Conservation (phyloP, 2,888 invertebrate species). For the Elmis aenea region DNA sequence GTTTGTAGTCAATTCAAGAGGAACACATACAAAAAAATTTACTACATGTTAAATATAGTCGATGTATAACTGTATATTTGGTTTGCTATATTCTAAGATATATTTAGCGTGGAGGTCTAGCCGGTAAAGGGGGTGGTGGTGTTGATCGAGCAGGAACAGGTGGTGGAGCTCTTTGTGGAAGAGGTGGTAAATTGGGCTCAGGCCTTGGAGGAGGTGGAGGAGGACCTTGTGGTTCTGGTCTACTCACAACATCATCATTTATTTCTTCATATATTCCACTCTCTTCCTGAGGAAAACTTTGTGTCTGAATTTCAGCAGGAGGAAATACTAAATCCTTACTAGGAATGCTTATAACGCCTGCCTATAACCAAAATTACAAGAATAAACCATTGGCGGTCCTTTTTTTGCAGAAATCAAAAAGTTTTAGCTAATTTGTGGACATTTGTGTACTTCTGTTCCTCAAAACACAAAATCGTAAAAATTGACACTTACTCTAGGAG, state of each 20-base stretch:
- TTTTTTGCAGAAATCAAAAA: no score
- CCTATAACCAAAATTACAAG: conserved; percentile 34
- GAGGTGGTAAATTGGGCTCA: conserved; percentile 55
- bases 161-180: conserved; percentile 51
- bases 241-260: conserved; percentile 45
- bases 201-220: conserved; percentile 54
- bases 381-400: no score
- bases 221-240: conserved; percentile 57
- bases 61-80: no score
- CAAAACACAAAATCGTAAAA: no score
- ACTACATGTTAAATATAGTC: no score
- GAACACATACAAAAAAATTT: no score
- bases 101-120: conserved; percentile 52
- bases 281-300: conserved; percentile 34
- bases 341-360: conserved; percentile 52
- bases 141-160: conserved; percentile 53
- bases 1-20: no score
- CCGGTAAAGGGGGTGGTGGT: conserved; percentile 63
- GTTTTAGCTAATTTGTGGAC: no score
- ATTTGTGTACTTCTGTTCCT: no score
- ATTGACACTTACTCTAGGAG: conserved; percentile 33
- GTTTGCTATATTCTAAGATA: no score
- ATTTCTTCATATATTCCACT: conserved; percentile 56
- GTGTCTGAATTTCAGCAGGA: conserved; percentile 30
- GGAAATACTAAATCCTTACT: conserved; percentile 38